Percentiles rank a stretch among this genome's conserved stretches.
phyloP scores from a whole-genome alignment of 2,888 invertebrate species.

The Caenorhabditis zanzibari region DNA sequence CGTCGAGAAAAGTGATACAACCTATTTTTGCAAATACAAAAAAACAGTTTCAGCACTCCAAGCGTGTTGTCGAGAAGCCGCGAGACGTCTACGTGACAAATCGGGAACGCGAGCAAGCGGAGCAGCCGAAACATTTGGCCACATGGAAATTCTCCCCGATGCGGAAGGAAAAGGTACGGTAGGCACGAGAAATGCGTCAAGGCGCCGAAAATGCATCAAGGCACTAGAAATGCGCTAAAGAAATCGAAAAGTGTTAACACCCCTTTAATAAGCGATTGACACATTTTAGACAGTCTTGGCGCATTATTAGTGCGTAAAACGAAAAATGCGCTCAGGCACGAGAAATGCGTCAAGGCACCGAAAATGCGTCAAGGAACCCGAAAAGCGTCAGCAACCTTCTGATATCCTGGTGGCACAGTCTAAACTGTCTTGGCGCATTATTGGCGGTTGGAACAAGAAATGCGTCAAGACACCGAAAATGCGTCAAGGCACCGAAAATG shows the following conservation, averaged over 20 bases:
- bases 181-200: neutral
- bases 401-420: no score
- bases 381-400: no score
- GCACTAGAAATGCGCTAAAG: neutral
- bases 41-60: neutral
- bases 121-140: constrained; percentile 14
- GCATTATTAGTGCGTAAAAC: no score
- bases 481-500: neutral
- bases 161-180: constrained; percentile 5
- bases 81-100: constrained; percentile 29
- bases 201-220: neutral
- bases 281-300: no score
- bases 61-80: neutral
- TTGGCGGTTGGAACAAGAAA: no score
- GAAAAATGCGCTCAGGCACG: neutral
- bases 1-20: neutral
- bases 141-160: constrained; percentile 31
- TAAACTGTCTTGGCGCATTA: no score
- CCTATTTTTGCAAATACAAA: neutral
- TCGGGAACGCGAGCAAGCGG: constrained; percentile 29
- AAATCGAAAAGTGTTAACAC: no score
- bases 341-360: neutral
- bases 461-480: neutral
- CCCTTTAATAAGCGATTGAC: no score
- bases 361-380: neutral